Base-by-base conservation (phyloP, 2,797 vertebrate genomes). In the Aselliscus stoliczkanus region DNA sequence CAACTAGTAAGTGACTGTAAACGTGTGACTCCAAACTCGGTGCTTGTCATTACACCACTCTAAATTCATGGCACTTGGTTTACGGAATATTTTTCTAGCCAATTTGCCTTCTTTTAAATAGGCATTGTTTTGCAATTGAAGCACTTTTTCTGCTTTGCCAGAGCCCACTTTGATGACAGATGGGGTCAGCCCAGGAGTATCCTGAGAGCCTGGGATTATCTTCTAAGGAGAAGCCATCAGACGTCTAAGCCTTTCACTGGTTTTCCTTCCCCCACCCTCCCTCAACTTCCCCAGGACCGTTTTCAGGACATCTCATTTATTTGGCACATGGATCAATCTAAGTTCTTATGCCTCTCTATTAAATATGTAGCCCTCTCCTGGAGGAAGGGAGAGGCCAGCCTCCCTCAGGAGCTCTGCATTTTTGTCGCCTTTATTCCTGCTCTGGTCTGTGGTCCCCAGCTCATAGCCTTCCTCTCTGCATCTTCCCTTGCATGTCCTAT, bases 91-190 rank as follows among this genome's bases (percentile, higher is more conserved):
- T 95, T 90, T 76, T 58, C 64, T 77, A 69, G 29, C 50, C 50
- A 34, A 34, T 60, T 89, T 88, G 44, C 29, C 64, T 62, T 67
- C 56, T 67, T 84, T 96, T 91, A 72, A 92, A 27, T 88, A 93
- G 44, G 67, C 44, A 62, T 93, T 4, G 60, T 80, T 84, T 90
- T 85, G 72, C 47, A 65, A 3, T 94, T 69, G 86, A 47, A 82
- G 72, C 34, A 82, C 77, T 90, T 69, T 65, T 47, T 65, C 50
- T 89, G 56, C 42, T 72, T 86, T 76, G 39, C 77, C 44, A 88
- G 52, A 80, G 58, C 29, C 88, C 64, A 39, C 44, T n/a, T 62
- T 67, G 37, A 93, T 84, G 37, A 94, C 80, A 83, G n/a, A 42
- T 58, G 13, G 65, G 42, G n/a, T 94, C 52, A 25, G 44, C 77